Conservation (phyloP, 1,140 invertebrate species). For the Odontomachus brunneus region DNA sequence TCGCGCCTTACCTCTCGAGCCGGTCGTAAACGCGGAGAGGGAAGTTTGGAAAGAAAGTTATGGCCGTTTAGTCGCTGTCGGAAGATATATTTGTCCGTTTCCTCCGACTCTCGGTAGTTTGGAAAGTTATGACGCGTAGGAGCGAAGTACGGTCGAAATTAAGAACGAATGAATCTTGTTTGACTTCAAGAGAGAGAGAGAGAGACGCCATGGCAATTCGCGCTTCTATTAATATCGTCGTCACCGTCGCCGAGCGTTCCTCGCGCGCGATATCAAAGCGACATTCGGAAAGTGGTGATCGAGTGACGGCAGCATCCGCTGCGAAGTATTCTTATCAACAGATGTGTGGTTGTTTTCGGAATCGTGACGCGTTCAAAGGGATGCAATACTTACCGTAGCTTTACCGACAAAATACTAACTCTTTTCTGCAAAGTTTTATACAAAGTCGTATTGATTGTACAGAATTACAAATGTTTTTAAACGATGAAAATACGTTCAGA, state of each 20-base stretch:
- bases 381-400: too few relatives aligned
- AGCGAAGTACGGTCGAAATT: constrained; percentile 13
- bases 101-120: neutral
- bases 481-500: too few relatives aligned
- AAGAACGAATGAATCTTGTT: constrained; percentile 36
- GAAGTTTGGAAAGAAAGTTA: constrained; percentile 49
- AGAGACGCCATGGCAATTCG: constrained; percentile 20
- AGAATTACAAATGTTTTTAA: too few relatives aligned
- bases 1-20: too few relatives aligned
- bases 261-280: too few relatives aligned
- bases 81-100: constrained; percentile 52
- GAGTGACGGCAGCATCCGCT: neutral
- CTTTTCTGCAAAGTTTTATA: too few relatives aligned
- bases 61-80: constrained; percentile 36
- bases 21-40: constrained; percentile 31
- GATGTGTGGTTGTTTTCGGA: constrained; percentile 4
- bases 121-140: constrained; percentile 42
- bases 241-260: neutral
- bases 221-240: neutral
- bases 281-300: too few relatives aligned
- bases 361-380: too few relatives aligned
- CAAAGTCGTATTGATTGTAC: too few relatives aligned
- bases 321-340: neutral
- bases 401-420: too few relatives aligned
- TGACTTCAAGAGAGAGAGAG: too few relatives aligned